These are phyloP conservation scores for Danaus plexippus DNA, from an alignment of 1,140 invertebrate genomes.

Conservation along the genomic window DNA sequence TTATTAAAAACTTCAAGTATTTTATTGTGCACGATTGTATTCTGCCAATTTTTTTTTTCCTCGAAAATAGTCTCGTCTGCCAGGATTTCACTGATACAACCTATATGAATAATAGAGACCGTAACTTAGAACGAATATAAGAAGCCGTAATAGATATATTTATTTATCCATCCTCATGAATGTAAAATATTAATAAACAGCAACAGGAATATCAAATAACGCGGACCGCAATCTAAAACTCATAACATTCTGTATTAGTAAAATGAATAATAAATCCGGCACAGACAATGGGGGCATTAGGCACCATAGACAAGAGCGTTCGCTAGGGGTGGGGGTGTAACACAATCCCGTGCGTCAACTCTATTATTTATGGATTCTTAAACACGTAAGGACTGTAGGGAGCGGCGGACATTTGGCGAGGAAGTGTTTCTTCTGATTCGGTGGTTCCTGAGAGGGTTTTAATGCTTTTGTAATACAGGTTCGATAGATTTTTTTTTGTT, in stretches of 20 bases:
- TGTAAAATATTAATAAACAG: constrained; percentile 10
- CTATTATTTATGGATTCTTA: constrained; percentile 72
- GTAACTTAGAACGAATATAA: background rate
- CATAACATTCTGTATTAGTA: constrained; percentile 61
- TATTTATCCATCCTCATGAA: background rate
- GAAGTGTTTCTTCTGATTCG: constrained; percentile 64
- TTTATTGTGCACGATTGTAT: no score
- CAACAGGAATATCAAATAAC: constrained; percentile 28
- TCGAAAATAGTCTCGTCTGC: background rate
- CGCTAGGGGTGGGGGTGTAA: constrained; percentile 45
- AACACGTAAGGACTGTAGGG: constrained; percentile 62
- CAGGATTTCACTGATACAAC: background rate
- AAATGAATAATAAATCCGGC: constrained; percentile 69
- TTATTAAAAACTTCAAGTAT: background rate
- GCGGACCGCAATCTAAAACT: constrained; percentile 45
- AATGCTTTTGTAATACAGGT: constrained; percentile 1
- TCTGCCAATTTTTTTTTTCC: constrained; percentile 7
- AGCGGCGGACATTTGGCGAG: constrained; percentile 59
- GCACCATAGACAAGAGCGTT: constrained; percentile 57
- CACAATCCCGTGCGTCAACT: constrained; percentile 66
- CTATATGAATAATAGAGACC: background rate
- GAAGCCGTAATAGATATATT: constrained; percentile 1
- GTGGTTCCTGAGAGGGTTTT: constrained; percentile 43
- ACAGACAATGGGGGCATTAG: constrained; percentile 68
- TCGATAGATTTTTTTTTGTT: no score